Base-by-base conservation (phyloP, 1,140 invertebrate genomes). In the Drosophila parvula region DNA sequence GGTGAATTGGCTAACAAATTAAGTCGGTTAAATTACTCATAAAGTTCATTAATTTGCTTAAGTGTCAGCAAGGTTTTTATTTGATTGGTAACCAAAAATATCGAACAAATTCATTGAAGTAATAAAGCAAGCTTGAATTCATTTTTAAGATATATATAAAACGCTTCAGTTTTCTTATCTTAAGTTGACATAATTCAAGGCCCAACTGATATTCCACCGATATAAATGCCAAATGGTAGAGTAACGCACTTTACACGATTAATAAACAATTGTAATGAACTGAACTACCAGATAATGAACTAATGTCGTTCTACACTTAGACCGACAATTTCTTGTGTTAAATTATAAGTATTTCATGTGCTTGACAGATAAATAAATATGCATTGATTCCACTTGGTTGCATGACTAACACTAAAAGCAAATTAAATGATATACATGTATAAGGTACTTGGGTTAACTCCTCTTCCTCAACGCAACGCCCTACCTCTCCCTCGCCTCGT, bases 371-470 rank as follows among this genome's bases (percentile, higher is more conserved):
- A 81, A 81, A 76, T 83, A 83, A 76, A 68, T 81, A 48, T 58
- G 69, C 62, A 79, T 57, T 81, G 50, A 59, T 57, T 59, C 67
- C 71, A 34, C 51, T 55, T 71, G 57, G 56, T 62, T 61, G 64
- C 78, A 30, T 45, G 68, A 68, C 44, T 64, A 83, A 74, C 51
- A 78, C 65, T 78, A 88, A 59, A 80, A 78, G 68, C 70, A 76
- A 73, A 89, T 78, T 65, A 78, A 79, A 65, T 84, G 68, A 89
- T 89, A 84, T 75, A 88, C 60, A 84, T 89, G 74, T 84, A 88
- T 89, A 83, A 88, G 84, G 84, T 88, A 88, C 84, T 89, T 88
- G 84, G 84, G 84, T 89, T 84, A 83, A 84, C 50, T 67, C 77
- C 50, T 67, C 77, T 61, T 70, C 68, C 60, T 79, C 78, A 62